Base-by-base conservation (phyloP, 2,797 vertebrate species). In the Distichodus sexfasciatus region DNA sequence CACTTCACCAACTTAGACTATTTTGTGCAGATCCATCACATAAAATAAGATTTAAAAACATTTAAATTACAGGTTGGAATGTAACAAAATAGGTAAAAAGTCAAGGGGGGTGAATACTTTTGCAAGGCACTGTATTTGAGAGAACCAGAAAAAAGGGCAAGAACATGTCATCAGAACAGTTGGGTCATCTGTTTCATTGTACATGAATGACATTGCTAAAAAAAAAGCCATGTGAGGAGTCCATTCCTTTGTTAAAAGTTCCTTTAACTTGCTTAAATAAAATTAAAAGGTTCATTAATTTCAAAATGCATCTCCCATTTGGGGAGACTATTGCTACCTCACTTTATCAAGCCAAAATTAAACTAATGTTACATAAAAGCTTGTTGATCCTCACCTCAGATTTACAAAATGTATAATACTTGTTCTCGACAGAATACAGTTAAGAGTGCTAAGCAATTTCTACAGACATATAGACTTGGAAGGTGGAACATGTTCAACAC, bases 341-440 rank as follows among this genome's bases (percentile, higher is more conserved):
- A n/a, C n/a, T n/a, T n/a, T n/a, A n/a, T n/a, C n/a, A n/a, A n/a
- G n/a, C n/a, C n/a, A n/a, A n/a, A n/a, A n/a, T n/a, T n/a, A n/a
- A n/a, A n/a, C n/a, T n/a, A n/a, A 38, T 24, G 17, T 36, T 36
- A 55, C 6, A 55, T 35, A 36, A 21, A 55, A 8, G 21, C 6
- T 4, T 48, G 23, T 55, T 9, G n/a, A 19, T 4, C 7, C 9
- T 26, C 9, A 43, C 9, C 58, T 6, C n/a, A 46, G 8, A 1
- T 40, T 28, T 38, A 4, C 19, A 1, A 12, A 23, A 26, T 26
- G 36, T 12, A 57, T 57, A 26, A n/a, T 35, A n/a, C 55, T 40
- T 41, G 3, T 36, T 21, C 26, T 44, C 14, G 21, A 29, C 72
- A 99, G 96, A 99, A 97, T 82, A 98, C 95, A 1, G 92, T 98